Evolutionary conservation across 2,888 invertebrate species (phyloP).

Genomic region (Tetanocera ferruginea): DNA sequence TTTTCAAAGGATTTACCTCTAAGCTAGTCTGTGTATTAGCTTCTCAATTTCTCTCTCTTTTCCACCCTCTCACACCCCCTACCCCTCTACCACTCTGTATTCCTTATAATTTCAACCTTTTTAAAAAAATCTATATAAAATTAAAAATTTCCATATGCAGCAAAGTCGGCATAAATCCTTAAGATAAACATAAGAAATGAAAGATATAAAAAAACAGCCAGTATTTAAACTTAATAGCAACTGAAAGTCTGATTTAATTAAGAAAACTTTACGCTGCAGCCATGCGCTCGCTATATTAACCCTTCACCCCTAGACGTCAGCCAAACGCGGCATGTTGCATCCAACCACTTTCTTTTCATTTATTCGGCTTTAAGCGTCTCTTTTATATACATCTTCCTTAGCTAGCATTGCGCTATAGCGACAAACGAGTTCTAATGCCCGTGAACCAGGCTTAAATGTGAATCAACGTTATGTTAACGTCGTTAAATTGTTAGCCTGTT

Average conservation of each 20-base stretch:
- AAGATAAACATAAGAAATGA: background rate
- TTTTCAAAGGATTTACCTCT: too few relatives aligned
- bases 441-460: conserved; percentile 24
- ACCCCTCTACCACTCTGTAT: too few relatives aligned
- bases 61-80: too few relatives aligned
- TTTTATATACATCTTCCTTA: background rate
- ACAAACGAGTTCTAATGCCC: background rate
- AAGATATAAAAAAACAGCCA: too few relatives aligned
- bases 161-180: background rate
- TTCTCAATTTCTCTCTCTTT: too few relatives aligned
- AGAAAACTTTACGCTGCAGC: conserved; percentile 11
- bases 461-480: conserved; percentile 19
- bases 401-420: too few relatives aligned
- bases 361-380: background rate
- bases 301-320: background rate
- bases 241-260: conserved; percentile 13
- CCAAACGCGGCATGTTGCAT: background rate
- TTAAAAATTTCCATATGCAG: too few relatives aligned
- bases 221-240: too few relatives aligned
- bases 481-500: conserved; percentile 15
- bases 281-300: background rate
- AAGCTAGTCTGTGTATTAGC: too few relatives aligned
- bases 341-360: background rate
- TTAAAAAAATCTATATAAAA: too few relatives aligned
- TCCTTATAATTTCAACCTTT: too few relatives aligned